Percentiles rank a stretch among this genome's conserved stretches.
Conservation (phyloP, 2,797 vertebrate genomes). For the Limnodromus scolopaceus region DNA sequence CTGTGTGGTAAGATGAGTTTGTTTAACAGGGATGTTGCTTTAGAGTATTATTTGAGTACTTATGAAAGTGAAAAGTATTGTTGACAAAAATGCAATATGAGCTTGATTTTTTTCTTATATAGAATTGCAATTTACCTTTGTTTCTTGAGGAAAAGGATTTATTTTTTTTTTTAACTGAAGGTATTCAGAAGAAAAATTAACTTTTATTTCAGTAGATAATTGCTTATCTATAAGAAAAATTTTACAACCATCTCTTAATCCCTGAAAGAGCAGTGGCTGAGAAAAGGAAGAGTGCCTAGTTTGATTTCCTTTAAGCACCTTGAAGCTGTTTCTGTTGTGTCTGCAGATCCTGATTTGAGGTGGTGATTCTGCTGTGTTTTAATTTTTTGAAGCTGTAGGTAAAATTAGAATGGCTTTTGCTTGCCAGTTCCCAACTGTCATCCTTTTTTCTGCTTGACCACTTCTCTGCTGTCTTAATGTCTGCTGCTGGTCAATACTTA, state of each 20-base stretch:
- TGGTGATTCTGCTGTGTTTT: not conserved
- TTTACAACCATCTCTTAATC: not conserved
- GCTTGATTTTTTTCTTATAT: not conserved
- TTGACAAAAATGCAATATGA: rapidly evolving
- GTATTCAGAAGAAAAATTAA: not conserved
- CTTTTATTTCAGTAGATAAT: not conserved
- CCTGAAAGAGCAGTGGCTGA: not conserved
- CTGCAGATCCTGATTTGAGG: not conserved
- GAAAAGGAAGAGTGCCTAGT: not conserved
- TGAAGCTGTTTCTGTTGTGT: not conserved
- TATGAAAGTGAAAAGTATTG: not conserved
- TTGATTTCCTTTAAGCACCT: not conserved
- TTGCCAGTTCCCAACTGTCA: not conserved
- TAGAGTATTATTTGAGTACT: not conserved
- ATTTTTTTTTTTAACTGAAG: not conserved
- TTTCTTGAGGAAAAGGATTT: not conserved
- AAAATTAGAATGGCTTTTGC: not conserved
- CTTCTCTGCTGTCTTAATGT: not conserved
- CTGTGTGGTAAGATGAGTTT: not conserved
- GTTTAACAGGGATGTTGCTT: not conserved
- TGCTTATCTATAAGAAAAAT: not conserved
- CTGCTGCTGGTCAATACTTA: not conserved
- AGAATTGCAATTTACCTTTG: not conserved
- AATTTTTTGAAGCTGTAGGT: not conserved
- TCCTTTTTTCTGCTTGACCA: not conserved